Conservation (phyloP, 1,140 invertebrate genomes). For the Scylla paramamosain region DNA sequence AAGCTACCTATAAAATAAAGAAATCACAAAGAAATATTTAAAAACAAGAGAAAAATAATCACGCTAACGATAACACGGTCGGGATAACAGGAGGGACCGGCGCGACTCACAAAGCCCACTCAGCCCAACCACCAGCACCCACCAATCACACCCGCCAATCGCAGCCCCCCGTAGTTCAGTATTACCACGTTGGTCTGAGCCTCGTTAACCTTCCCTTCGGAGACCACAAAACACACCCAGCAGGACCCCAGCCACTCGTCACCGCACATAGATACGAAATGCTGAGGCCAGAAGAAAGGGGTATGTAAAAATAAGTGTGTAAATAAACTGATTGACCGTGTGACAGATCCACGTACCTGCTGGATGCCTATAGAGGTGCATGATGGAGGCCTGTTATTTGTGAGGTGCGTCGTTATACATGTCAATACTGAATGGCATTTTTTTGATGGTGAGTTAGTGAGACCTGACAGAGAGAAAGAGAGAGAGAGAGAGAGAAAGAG, state of each 20-base stretch:
- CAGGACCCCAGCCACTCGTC: neutral
- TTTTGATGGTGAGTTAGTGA: too few relatives aligned
- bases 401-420: neutral
- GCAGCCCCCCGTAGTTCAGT: neutral
- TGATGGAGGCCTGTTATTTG: neutral
- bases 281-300: too few relatives aligned
- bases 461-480: neutral
- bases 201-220: slow-evolving; percentile 4
- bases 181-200: neutral
- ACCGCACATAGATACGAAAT: neutral
- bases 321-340: neutral
- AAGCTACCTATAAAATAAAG: neutral
- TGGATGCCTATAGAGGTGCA: neutral
- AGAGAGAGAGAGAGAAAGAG: neutral
- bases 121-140: neutral
- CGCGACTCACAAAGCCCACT: neutral
- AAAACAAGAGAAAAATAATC: neutral
- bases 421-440: neutral
- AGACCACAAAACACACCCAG: neutral
- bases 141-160: neutral
- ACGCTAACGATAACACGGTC: neutral
- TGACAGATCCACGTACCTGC: neutral
- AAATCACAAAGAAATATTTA: neutral
- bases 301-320: neutral
- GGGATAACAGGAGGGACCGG: neutral